Evolutionary conservation across 2,113 vertebrate species (phyloP), one percentile per base, ranked within the genome.

Genomic region (Perca schrenkii): DNA sequence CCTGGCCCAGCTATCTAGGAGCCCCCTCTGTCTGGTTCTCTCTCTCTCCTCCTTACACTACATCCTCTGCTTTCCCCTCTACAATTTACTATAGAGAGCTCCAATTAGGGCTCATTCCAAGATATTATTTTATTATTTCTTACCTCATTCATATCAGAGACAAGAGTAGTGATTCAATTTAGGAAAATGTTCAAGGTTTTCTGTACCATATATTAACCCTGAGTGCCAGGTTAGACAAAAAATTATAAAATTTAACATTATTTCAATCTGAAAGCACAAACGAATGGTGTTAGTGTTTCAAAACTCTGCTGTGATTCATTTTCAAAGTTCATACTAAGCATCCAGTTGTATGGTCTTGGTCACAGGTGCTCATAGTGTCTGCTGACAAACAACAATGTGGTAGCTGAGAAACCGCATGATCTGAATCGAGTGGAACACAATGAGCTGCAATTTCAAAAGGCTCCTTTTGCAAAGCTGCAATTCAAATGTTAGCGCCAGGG

Each of bases 1-100:
- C 89, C 81, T 36, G 87, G 92, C 91, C 92, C 71, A 57, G 31
- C 83, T 85, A 91, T 93, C 85, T 73, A 72, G 58, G 70, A 80
- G 49, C 83, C 88, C 90, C 86, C 82, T 71, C 69, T 78, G 83
- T 79, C 90, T 86, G 49, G 52, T 80, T 80, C 53, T 15, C 70
- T 70, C 67, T 85, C 68, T 76, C 68, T 82, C 66, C 71, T 82
- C 72, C 70, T 85, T 53, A 66, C 54, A 69, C 79, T 31, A 52
- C 21, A 81, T 86, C 71, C 76, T 91, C 80, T 74, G 83, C 68
- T 71, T 80, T 64, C 63, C 63, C 77, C 80, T 68, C 58, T 79
- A 83, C 64, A 62, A 86, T 85, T 80, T 54, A 67, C 77, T 46
- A 83, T 11, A 78, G 74, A 87, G 74, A 82, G 57, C 78, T 82